Conservation (phyloP, 2,113 vertebrate genomes). For the Lepisosteus oculatus region DNA sequence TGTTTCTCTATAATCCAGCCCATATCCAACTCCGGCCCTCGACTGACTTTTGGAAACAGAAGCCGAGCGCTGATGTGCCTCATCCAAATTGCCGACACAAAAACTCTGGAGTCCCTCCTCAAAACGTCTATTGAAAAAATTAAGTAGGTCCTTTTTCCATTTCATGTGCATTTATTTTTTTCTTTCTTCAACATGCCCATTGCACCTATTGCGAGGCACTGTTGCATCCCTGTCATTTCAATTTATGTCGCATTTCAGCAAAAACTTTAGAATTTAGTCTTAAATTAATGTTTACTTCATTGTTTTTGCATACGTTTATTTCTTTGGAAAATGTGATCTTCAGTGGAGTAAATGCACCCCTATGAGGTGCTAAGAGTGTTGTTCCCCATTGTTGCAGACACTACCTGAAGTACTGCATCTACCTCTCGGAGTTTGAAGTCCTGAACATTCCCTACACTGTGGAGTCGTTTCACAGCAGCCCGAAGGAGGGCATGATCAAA, state of each 20-base stretch:
- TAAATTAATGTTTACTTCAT: no score
- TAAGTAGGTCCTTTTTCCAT: conserved; percentile 62
- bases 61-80: conserved; percentile 85
- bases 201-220: not conserved
- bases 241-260: no score
- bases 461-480: conserved; percentile 82
- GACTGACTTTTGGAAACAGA: conserved; percentile 81
- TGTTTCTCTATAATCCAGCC: conserved; percentile 60
- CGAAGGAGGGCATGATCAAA: conserved; percentile 94
- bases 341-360: no score
- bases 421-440: conserved; percentile 83
- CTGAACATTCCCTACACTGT: conserved; percentile 89
- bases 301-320: no score
- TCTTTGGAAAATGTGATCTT: no score
- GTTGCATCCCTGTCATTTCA: no score
- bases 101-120: conserved; percentile 74
- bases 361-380: no score
- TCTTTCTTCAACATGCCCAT: not conserved
- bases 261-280: no score
- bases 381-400: conserved; percentile 54
- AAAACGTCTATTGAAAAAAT: conserved; percentile 76
- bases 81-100: conserved; percentile 73
- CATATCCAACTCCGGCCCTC: conserved; percentile 60
- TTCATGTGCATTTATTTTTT: not conserved
- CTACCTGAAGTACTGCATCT: conserved; percentile 83